Evolutionary conservation across 2,113 vertebrate genomes (phyloP), one percentile per base, ranked within the genome.

Genomic region (Burhinus oedicnemus): DNA sequence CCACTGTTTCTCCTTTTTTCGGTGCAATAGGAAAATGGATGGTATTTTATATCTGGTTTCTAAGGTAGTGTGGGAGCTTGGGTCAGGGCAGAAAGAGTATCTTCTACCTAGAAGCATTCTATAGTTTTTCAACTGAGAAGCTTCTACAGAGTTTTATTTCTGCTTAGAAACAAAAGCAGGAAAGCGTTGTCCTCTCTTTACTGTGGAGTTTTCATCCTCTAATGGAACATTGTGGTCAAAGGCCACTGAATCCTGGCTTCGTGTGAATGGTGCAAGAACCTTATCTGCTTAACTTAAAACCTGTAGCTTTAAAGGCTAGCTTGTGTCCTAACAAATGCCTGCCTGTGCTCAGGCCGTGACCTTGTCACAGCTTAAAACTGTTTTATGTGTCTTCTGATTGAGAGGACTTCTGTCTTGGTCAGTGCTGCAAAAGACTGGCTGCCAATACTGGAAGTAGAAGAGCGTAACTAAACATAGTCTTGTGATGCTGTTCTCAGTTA

Each of bases 211-310:
- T 89, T 90, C 36, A 55, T 62, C 29, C 32, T 75, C 68, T 92
- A 54, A 47, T 58, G 76, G 75, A 80, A 51, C 15, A 18, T 13
- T 15, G 7, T 90, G 69, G 83, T 62, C 64, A 78, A 45, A 94
- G 69, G 55, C 55, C 38, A 23, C 47, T 20, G n/a, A 80, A 47
- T 64, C 92, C 44, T 84, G 80, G 44, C 49, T 95, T 89, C 14
- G 11, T 34, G 65, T 77, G 75, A 65, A 54, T 51, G 61, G 32
- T 83, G 32, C 57, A 75, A 82, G 85, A 95, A 44, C 61, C 40
- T 87, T 84, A 93, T 71, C 86, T 95, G 34, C 66, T 82, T 91
- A 90, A 84, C 47, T 86, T 93, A 69, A 97, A 80, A 75, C 61
- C 55, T 79, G 51, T 44, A 83, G 80, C 75, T 96, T 92, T 78